Conservation (phyloP, 1,140 invertebrate species). For the Lordiphosa clarofinis region DNA sequence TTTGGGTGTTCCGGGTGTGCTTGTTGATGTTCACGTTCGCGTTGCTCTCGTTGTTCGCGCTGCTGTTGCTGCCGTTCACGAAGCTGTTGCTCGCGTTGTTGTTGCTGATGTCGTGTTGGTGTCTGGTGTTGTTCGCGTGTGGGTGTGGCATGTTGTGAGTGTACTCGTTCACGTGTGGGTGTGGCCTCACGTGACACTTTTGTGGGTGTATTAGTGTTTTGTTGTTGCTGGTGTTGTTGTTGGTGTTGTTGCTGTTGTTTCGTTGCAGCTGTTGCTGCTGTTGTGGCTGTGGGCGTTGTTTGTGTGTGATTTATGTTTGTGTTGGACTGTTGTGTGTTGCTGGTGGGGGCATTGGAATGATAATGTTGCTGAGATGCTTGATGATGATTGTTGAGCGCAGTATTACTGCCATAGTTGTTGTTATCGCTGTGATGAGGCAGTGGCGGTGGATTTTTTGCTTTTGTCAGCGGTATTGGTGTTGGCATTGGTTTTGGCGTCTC, state of each 20-base stretch:
- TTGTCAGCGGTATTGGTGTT: conserved; percentile 79
- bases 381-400: conserved; percentile 63
- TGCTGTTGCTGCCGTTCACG: conserved; percentile 41
- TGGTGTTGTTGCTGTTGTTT: conserved; percentile 23
- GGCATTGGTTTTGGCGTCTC: conserved; percentile 80
- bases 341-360: conserved; percentile 39
- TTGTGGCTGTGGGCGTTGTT: conserved; percentile 8
- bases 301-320: conserved; percentile 26
- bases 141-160: conserved; percentile 51
- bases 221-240: conserved; percentile 37
- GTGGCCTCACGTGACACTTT: conserved; percentile 63
- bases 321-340: conserved; percentile 16
- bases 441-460: conserved; percentile 79
- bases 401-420: conserved; percentile 51
- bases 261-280: conserved; percentile 8
- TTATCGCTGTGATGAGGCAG: conserved; percentile 64
- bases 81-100: conserved; percentile 30
- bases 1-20: conserved; percentile 24
- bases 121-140: conserved; percentile 41
- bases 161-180: conserved; percentile 51
- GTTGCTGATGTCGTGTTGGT: conserved; percentile 45
- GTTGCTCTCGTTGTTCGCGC: conserved; percentile 41
- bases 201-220: conserved; percentile 55
- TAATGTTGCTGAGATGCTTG: conserved; percentile 27
- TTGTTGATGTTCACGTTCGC: conserved; percentile 43